Percentiles rank a stretch among this genome's conserved stretches.
These are phyloP conservation scores for Sicus ferrugineus DNA, from an alignment of 2,888 invertebrate genomes.

Conservation along the genomic window DNA sequence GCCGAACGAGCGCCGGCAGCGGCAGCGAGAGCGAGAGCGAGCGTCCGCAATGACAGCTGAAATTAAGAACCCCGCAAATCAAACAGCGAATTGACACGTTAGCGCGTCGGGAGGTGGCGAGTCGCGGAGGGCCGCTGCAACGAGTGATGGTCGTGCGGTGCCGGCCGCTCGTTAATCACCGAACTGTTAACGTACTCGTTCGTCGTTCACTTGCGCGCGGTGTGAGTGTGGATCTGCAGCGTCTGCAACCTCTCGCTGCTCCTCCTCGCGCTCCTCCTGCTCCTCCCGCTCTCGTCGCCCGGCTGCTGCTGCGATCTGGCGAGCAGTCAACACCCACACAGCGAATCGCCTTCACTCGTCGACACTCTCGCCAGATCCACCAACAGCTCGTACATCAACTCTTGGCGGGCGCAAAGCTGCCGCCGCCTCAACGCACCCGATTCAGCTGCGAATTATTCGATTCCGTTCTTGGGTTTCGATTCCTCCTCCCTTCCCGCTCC, in stretches of 20 bases:
- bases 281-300: no score
- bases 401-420: conserved; percentile 2
- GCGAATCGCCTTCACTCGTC: not conserved
- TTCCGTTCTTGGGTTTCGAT: conserved; percentile 8
- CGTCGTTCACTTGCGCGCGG: not conserved
- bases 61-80: conserved; percentile 40
- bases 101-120: not conserved
- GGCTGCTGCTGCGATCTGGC: not conserved
- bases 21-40: not conserved
- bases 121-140: not conserved
- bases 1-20: no score
- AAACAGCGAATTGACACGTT: conserved; percentile 41
- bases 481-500: not conserved
- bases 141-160: not conserved
- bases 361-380: not conserved
- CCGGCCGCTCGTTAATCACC: conserved; percentile 3
- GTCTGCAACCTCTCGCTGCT: no score
- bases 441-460: conserved; percentile 1
- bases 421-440: conserved; percentile 9
- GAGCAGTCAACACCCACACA: conserved; percentile 1
- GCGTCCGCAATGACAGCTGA: conserved; percentile 26
- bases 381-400: conserved; percentile 31
- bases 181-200: conserved; percentile 5
- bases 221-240: not conserved
- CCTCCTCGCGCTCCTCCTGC: no score